A percentile compares a stretch with the other conserved stretches of the same genome.
phyloP scores from a whole-genome alignment of 2,888 invertebrate species.

The Drosophila anomelani region DNA sequence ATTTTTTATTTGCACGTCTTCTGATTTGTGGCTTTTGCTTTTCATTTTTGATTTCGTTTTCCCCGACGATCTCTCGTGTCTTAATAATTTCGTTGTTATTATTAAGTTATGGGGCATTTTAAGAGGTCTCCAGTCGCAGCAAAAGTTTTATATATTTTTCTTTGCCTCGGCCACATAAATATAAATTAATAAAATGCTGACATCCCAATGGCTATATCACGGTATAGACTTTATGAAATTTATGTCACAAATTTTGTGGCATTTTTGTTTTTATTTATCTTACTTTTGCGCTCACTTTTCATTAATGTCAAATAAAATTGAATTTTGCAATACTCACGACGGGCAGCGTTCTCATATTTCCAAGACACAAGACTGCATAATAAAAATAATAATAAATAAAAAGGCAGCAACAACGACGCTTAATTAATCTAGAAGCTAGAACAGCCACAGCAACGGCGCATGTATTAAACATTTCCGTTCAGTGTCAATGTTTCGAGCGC shows the following conservation, averaged over 20 bases:
- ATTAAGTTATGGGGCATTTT: conserved; percentile 62
- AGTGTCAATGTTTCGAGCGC: conserved; percentile 83
- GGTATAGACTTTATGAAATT: conserved; percentile 42
- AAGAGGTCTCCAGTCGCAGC: conserved; percentile 48
- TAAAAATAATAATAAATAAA: conserved; percentile 43
- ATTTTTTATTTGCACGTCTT: conserved; percentile 21
- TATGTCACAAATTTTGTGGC: conserved; percentile 26
- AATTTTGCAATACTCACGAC: conserved; percentile 28
- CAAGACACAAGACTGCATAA: conserved; percentile 53
- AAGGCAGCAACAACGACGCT: conserved; percentile 56
- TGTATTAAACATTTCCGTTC: conserved; percentile 84
- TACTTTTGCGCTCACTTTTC: conserved; percentile 39
- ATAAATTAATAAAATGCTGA: conserved; percentile 46
- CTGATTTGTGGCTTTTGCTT: conserved; percentile 33
- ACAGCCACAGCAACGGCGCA: conserved; percentile 71
- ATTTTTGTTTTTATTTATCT: conserved; percentile 10
- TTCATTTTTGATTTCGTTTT: conserved; percentile 25
- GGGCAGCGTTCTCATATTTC: conserved; percentile 42
- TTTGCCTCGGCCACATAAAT: conserved; percentile 30
- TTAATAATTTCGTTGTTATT: conserved; percentile 50
- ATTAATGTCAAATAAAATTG: conserved; percentile 30
- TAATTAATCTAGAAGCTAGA: conserved; percentile 74
- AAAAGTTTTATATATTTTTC: conserved; percentile 51
- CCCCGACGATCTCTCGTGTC: conserved; percentile 40
- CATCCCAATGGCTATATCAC: conserved; percentile 38